Evolutionary conservation across 2,888 invertebrate genomes (phyloP), one percentile per base, ranked within the genome.

Genomic region (Dryomyza anilis): DNA sequence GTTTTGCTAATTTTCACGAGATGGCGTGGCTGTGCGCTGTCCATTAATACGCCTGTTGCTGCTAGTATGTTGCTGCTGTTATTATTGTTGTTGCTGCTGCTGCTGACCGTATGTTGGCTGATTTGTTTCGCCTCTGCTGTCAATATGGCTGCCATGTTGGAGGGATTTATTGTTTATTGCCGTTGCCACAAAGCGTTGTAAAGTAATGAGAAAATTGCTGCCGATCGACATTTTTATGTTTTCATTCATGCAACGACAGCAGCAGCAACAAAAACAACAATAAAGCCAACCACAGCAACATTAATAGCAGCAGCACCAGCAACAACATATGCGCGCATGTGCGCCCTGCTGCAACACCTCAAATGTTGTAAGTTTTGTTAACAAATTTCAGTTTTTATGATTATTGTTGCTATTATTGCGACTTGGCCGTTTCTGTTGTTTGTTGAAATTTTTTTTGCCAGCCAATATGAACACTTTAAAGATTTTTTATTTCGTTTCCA

Each of bases 91-190:
- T 43, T n/a, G n/a, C n/a, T n/a, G n/a, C n/a, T n/a, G n/a, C n/a
- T n/a, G n/a, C n/a, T n/a, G n/a, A n/a, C n/a, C n/a, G n/a, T n/a
- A n/a, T 21, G n/a, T 45, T 46, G 46, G 29, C 58, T 10, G 7
- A 45, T 59, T 59, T 59, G 59, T 59, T 59, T 50, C 30, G 39
- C 55, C 48, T 59, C 39, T 33, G 25, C 46, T 64, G 64, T 64
- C 59, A 60, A 57, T 62, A 63, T 30, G 63, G 68, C 67, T 60
- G 61, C 61, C 66, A 64, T 64, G 63, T 63, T 63, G 64, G 75
- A 77, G 77, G 79, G 77, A 79, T 79, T 79, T 79, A 79, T 80
- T 80, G 79, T 78, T 78, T 79, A 79, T 80, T 80, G 77, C 74
- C 76, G 77, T 77, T 77, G 76, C 80, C 77, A 76, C 76, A 77